Evolutionary conservation across 2,113 vertebrate genomes (phyloP).

Genomic region (Heteronetta atricapilla): DNA sequence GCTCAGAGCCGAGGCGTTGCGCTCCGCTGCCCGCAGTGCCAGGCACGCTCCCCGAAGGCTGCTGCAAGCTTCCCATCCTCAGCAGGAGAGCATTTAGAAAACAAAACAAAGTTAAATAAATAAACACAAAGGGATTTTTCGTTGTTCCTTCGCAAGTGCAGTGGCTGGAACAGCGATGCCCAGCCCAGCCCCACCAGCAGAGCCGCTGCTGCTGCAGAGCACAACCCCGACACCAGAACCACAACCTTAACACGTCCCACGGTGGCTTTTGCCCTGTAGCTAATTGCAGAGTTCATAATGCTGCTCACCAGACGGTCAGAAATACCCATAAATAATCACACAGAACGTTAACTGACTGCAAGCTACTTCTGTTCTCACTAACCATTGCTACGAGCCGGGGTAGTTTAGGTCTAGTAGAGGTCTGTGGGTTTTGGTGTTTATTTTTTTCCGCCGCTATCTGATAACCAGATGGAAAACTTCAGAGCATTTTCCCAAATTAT

Average conservation of each 20-base stretch:
- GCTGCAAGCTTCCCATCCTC: neutral
- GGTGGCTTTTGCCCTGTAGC: neutral
- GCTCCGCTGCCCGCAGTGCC: accelerated
- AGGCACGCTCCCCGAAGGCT: accelerated
- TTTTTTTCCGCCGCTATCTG: neutral
- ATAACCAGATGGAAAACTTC: neutral
- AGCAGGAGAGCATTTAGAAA: accelerated
- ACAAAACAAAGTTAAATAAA: neutral
- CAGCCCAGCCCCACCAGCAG: neutral
- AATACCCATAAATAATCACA: neutral
- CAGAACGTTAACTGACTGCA: neutral
- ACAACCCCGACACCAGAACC: neutral
- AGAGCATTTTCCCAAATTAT: neutral
- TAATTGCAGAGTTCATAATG: neutral
- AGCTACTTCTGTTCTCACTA: neutral
- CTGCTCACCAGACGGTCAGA: neutral
- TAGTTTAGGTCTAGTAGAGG: neutral
- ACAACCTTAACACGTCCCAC: accelerated
- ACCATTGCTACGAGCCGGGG: neutral
- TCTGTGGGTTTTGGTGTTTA: neutral
- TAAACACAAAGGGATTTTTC: neutral
- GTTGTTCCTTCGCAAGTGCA: neutral
- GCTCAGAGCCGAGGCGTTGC: accelerated
- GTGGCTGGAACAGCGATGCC: neutral
- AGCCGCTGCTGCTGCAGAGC: neutral